These are phyloP conservation scores for Actias luna DNA, from an alignment of 2,888 invertebrate species.

Conservation along the genomic window DNA sequence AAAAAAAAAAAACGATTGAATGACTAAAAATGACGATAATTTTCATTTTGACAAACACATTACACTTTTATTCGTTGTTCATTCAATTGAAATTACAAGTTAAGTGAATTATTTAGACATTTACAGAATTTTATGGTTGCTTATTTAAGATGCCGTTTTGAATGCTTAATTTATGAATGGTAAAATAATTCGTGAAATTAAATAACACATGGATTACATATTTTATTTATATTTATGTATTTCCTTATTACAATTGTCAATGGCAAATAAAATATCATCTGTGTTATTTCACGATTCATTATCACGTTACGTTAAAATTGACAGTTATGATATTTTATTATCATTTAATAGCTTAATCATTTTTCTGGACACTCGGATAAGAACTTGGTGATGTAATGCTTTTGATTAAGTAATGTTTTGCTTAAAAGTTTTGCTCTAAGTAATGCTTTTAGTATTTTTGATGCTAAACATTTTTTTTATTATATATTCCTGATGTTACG, in stretches of 20 bases:
- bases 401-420: too few relatives aligned
- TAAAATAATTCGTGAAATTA: background rate
- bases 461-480: too few relatives aligned
- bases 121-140: background rate
- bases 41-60: background rate
- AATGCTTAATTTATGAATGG: background rate
- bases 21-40: background rate
- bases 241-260: background rate
- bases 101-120: background rate
- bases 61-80: background rate
- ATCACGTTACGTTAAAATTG: too few relatives aligned
- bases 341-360: too few relatives aligned
- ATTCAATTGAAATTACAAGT: background rate
- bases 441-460: too few relatives aligned
- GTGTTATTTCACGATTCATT: background rate
- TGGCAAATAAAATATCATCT: background rate
- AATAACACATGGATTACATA: background rate
- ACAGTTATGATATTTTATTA: too few relatives aligned
- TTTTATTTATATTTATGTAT: background rate
- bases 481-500: too few relatives aligned
- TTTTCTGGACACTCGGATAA: too few relatives aligned
- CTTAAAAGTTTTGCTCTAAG: too few relatives aligned
- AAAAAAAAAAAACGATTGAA: background rate
- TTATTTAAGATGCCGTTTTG: background rate
- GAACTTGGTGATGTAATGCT: too few relatives aligned